Evolutionary conservation across 2,113 vertebrate species (phyloP).

Genomic region (Limnothrissa miodon): DNA sequence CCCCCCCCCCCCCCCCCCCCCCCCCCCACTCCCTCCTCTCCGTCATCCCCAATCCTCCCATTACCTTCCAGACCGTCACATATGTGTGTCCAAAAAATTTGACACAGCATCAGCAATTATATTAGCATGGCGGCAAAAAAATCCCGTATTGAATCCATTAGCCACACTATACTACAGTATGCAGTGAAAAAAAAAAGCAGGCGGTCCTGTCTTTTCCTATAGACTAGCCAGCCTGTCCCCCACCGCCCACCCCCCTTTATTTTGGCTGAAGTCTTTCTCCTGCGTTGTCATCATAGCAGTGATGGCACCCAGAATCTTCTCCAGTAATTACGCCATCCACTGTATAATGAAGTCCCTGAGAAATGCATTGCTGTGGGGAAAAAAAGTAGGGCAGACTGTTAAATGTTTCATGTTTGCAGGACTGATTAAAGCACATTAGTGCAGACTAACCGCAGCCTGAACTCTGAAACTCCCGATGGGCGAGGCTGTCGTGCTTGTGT

Average conservation of each 20-base stretch:
- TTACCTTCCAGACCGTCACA: neutral
- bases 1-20: no score
- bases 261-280: neutral
- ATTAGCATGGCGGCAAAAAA: neutral
- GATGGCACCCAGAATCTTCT: neutral
- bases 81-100: neutral
- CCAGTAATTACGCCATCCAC: neutral
- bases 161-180: neutral
- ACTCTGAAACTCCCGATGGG: neutral
- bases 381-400: constrained; percentile 13
- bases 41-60: neutral
- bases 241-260: neutral
- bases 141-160: neutral
- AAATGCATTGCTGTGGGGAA: neutral
- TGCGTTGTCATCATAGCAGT: neutral
- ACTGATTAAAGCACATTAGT: constrained; percentile 5
- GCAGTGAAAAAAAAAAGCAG: neutral
- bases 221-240: neutral
- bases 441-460: neutral
- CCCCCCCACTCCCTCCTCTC: no score
- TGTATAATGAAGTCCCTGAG: neutral
- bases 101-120: neutral
- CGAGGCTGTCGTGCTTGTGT: neutral
- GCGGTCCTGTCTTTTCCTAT: neutral
- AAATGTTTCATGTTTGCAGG: constrained; percentile 4